phyloP scores from a whole-genome alignment of 1,140 invertebrate species.

The Listronotus bonariensis region DNA sequence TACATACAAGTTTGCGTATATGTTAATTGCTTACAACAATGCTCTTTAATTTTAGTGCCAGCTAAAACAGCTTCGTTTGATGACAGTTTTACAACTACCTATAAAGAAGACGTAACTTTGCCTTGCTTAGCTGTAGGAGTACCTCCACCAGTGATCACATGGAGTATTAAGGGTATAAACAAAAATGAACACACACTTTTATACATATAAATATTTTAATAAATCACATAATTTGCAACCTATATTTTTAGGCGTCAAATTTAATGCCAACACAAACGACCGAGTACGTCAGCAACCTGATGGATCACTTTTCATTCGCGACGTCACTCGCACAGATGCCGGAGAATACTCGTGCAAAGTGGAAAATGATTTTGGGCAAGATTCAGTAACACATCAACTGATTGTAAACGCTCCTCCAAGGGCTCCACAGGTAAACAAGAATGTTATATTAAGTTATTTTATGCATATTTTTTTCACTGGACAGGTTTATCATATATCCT shows the following conservation, averaged over 20 bases:
- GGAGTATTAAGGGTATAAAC: slow-evolving; percentile 68
- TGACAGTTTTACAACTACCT: slow-evolving; percentile 85
- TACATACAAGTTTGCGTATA: too few relatives aligned
- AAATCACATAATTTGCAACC: too few relatives aligned
- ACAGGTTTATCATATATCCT: too few relatives aligned
- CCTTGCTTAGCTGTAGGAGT: slow-evolving; percentile 90
- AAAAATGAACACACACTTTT: too few relatives aligned
- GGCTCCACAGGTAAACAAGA: slow-evolving; percentile 46
- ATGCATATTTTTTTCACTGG: too few relatives aligned
- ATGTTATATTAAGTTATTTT: too few relatives aligned
- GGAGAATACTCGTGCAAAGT: slow-evolving; percentile 91
- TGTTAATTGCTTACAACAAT: too few relatives aligned
- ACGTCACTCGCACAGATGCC: slow-evolving; percentile 85
- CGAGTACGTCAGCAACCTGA: slow-evolving; percentile 82
- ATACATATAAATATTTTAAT: too few relatives aligned
- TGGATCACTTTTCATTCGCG: slow-evolving; percentile 87
- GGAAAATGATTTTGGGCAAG: slow-evolving; percentile 90
- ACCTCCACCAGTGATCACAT: slow-evolving; percentile 84
- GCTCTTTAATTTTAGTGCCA: slow-evolving; percentile 82
- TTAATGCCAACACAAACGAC: slow-evolving; percentile 60
- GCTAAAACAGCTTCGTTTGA: slow-evolving; percentile 92
- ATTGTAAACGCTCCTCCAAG: slow-evolving; percentile 65
- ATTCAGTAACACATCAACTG: slow-evolving; percentile 87
- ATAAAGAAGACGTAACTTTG: slow-evolving; percentile 88
- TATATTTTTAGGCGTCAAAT: slow-evolving; percentile 50